phyloP scores from a whole-genome alignment of 2,888 invertebrate species.

The Eristalis tenax region DNA sequence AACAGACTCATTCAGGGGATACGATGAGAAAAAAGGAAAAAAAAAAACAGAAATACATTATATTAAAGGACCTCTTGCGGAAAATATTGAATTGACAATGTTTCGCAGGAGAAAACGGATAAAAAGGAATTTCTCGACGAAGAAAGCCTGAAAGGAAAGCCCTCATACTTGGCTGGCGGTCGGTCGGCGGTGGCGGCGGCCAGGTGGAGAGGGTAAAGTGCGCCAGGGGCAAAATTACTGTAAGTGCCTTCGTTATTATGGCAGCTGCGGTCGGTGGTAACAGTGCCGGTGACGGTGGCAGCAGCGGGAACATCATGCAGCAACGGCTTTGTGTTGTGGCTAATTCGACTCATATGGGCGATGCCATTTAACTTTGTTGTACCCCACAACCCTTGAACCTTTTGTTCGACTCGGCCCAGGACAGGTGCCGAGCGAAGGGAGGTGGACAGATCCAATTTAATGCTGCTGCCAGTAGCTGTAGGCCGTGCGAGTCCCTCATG shows the following conservation, averaged over 20 bases:
- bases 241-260: conserved; percentile 51
- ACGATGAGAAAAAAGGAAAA: not conserved
- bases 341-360: conserved; percentile 55
- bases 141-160: conserved; percentile 22
- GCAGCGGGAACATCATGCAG: not conserved
- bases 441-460: conserved; percentile 20
- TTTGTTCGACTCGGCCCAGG: conserved; percentile 14
- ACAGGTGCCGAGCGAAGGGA: conserved; percentile 2
- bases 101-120: conserved; percentile 26
- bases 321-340: conserved; percentile 36
- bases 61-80: conserved; percentile 65
- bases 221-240: conserved; percentile 57
- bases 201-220: conserved; percentile 23
- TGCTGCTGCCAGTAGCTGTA: not conserved
- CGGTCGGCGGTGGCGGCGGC: not conserved
- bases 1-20: conserved; percentile 47
- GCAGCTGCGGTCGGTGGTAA: not conserved
- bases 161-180: not conserved
- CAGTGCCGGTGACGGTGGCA: not conserved
- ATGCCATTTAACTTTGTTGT: conserved; percentile 51
- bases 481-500: not conserved
- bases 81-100: conserved; percentile 70
- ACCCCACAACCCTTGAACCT: not conserved
- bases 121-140: conserved; percentile 4
- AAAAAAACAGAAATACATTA: conserved; percentile 23